A percentile compares a stretch with the other conserved stretches of the same genome.
Conservation (phyloP, 1,140 invertebrate species). For the Prorops nasuta region DNA sequence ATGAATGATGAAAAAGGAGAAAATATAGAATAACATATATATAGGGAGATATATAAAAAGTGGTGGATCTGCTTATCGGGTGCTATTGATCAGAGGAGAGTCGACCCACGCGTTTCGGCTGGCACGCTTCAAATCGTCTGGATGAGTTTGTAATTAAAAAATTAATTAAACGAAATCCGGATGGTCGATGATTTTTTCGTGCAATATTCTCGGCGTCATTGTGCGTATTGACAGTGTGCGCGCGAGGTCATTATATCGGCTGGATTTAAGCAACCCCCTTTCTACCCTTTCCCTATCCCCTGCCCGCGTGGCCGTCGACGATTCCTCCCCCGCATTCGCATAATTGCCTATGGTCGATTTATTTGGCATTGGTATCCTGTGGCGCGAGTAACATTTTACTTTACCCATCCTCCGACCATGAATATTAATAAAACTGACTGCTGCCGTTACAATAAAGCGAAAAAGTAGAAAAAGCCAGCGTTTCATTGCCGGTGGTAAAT, state of each 20-base stretch:
- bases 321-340: conserved; percentile 7
- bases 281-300: conserved; percentile 4
- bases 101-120: neutral
- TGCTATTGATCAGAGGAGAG: too few species aligned
- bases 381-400: neutral
- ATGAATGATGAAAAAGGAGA: too few species aligned
- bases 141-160: conserved; percentile 41
- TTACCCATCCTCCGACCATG: too few species aligned
- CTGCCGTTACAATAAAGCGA: too few species aligned
- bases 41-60: too few species aligned
- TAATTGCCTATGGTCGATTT: conserved; percentile 33
- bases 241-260: conserved; percentile 28
- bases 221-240: conserved; percentile 7
- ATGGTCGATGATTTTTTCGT: conserved; percentile 37
- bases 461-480: too few species aligned
- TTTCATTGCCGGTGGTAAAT: too few species aligned
- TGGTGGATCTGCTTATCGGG: too few species aligned
- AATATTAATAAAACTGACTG: too few species aligned
- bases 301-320: neutral
- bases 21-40: too few species aligned
- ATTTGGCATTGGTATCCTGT: conserved; percentile 7
- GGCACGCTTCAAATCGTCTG: conserved; percentile 18
- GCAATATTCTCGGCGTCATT: conserved; percentile 30
- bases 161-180: conserved; percentile 44
- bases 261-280: conserved; percentile 24